Base-by-base conservation (phyloP, 1,140 invertebrate genomes). In the Platyura marginata region DNA sequence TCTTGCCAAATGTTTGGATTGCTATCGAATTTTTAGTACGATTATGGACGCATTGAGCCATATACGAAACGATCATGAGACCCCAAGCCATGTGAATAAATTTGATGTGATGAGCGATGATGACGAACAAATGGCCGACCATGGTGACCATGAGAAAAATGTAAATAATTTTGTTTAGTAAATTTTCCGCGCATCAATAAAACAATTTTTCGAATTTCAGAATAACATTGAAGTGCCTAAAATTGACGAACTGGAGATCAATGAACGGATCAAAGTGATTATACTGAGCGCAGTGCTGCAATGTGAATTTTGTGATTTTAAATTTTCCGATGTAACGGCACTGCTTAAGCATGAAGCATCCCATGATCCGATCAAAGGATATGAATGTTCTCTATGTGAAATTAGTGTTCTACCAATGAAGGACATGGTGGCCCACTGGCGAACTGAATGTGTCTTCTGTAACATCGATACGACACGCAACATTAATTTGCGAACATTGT, bases 271-370 rank as follows among this genome's bases (percentile, higher is more conserved):
- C 1, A 43, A 49, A 32, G 46, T 29, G 1, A 21, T 57, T 3
- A 48, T 57, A 0, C 18, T 60, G 16, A 45, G 44, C 18, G 58
- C 68, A 11, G 46, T 71, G 2, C 54, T 70, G 15, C 70, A 72
- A 47, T 74, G 71, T 38, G 71, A 73, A 48, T 73, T 69, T 44
- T 74, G 71, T 46, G 70, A 71, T 42, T 62, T 57, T 20, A 56
- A 65, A 1, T 74, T 69, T 44, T 58, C 60, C 1, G 66, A 70
- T 20, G 59, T 65, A 40, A 54, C 61, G 2, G 49, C 59, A 11
- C 40, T 73, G 10, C 53, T 68, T 2, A 40, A 48, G 13, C 71
- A 74, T 47, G 63, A 66, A 25, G 54, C 60, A 13, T 50, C 44
- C 4, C 71, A 74, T 46, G 51, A 62, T 11, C 59, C 67, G 4